Percentiles rank a stretch among this genome's conserved stretches.
These are phyloP conservation scores for Tridacna gigas DNA, from an alignment of 2,888 invertebrate species.

Conservation along the genomic window DNA sequence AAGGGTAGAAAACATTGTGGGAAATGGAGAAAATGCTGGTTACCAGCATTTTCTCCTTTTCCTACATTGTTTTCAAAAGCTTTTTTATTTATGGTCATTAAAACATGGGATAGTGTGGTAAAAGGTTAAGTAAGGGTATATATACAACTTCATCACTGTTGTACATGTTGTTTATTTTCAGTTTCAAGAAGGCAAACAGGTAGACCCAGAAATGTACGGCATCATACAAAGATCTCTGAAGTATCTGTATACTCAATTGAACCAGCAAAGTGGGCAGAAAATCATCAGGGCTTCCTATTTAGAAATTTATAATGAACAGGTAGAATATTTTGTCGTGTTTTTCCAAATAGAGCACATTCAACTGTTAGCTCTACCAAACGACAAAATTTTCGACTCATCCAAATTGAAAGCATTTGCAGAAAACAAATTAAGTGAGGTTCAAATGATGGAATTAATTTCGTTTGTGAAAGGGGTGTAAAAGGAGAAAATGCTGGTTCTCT, in stretches of 20 bases:
- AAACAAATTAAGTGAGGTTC: no score
- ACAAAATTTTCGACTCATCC: no score
- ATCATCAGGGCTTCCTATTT: slow-evolving; percentile 96
- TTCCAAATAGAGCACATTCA: no score
- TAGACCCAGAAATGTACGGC: slow-evolving; percentile 86
- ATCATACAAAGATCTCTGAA: slow-evolving; percentile 95
- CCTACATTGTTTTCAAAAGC: not conserved
- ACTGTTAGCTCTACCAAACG: no score
- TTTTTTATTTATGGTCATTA: not conserved
- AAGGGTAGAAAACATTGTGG: not conserved
- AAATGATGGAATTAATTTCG: no score
- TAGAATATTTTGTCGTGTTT: slow-evolving; percentile 83
- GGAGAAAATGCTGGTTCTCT: no score
- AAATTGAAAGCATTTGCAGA: no score
- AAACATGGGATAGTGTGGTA: no score
- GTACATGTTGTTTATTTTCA: slow-evolving; percentile 31
- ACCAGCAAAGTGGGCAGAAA: slow-evolving; percentile 89
- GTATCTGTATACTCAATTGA: slow-evolving; percentile 93
- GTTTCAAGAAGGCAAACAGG: slow-evolving; percentile 76
- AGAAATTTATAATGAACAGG: slow-evolving; percentile 99
- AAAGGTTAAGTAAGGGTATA: no score
- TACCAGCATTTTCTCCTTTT: not conserved
- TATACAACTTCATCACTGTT: no score
- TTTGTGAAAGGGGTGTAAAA: no score
- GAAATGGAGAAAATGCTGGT: not conserved